Conservation (phyloP, 2,888 invertebrate species). For the Leptogaster cylindrica region DNA sequence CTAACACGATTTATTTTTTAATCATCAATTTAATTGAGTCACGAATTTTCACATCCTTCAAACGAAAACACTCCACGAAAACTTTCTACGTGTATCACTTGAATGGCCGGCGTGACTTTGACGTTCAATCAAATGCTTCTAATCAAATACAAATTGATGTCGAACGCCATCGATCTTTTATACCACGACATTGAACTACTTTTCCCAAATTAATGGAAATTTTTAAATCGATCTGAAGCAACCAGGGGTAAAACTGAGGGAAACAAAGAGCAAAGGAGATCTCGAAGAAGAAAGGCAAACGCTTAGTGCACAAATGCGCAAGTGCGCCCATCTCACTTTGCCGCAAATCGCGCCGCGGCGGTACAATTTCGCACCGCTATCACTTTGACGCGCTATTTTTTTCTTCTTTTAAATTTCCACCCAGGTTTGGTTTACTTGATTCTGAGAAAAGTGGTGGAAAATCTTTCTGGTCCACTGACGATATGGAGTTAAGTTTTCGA, state of each 20-base stretch:
- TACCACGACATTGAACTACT: constrained; percentile 39
- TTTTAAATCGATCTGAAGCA: background rate
- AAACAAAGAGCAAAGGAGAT: background rate
- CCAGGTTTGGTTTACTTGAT: too few species aligned
- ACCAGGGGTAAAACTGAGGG: constrained; percentile 1
- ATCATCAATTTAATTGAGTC: too few species aligned
- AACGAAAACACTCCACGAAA: too few species aligned
- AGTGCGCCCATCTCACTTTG: background rate
- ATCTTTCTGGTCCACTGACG: background rate
- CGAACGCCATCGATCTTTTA: background rate
- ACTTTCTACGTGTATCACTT: too few species aligned
- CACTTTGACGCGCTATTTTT: background rate
- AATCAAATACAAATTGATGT: constrained; percentile 18
- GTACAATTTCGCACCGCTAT: background rate
- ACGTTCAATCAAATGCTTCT: constrained; percentile 1
- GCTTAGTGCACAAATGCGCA: background rate
- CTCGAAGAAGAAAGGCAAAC: background rate
- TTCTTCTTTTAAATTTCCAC: background rate
- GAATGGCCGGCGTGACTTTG: too few species aligned
- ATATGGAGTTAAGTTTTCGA: background rate
- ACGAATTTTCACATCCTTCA: too few species aligned
- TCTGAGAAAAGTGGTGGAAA: background rate
- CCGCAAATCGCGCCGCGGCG: background rate
- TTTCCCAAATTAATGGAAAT: constrained; percentile 28
- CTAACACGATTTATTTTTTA: too few species aligned